These are phyloP conservation scores for Pentamera pediparva DNA, from an alignment of 53 echinoderm and acorn worm species.

Conservation along the genomic window DNA sequence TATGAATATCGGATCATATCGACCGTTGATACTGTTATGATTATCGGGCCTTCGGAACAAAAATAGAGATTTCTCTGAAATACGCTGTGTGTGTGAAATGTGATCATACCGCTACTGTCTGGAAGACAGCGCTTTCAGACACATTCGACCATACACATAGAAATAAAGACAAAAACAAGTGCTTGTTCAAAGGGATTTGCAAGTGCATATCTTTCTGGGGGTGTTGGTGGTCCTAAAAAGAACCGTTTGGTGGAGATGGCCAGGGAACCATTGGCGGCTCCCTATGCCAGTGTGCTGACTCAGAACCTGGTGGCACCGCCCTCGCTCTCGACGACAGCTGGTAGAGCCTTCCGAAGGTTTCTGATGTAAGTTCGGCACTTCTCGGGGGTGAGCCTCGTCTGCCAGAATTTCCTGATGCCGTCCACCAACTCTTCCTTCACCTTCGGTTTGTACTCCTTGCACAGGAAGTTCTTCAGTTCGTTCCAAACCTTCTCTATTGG, in stretches of 20 bases:
- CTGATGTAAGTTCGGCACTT: conserved; percentile 48
- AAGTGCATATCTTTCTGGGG: neutral
- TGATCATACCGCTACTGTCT: too few species aligned
- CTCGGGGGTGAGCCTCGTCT: conserved; percentile 14
- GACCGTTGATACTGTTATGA: too few species aligned
- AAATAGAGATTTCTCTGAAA: too few species aligned
- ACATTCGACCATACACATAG: too few species aligned
- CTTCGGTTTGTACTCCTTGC: conserved; percentile 36
- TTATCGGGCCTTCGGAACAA: too few species aligned
- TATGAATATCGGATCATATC: too few species aligned
- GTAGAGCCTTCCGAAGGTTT: conserved; percentile 55
- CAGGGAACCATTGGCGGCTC: neutral
- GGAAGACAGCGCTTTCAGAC: too few species aligned
- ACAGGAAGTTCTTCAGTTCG: conserved; percentile 36
- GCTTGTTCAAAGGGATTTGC: neutral
- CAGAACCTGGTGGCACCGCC: conserved; percentile 44
- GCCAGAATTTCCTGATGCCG: conserved; percentile 49
- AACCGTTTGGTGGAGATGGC: conserved; percentile 10
- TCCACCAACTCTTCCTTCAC: conserved; percentile 40
- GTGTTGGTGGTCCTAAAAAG: conserved; percentile 33
- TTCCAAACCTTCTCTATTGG: conserved; percentile 55
- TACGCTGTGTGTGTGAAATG: too few species aligned
- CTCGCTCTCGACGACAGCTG: conserved; percentile 35
- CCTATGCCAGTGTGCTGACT: neutral
- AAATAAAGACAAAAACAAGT: neutral